Evolutionary conservation across 2,888 invertebrate genomes (phyloP), one percentile per base, ranked within the genome.

Genomic region (Eristalis arbustorum): DNA sequence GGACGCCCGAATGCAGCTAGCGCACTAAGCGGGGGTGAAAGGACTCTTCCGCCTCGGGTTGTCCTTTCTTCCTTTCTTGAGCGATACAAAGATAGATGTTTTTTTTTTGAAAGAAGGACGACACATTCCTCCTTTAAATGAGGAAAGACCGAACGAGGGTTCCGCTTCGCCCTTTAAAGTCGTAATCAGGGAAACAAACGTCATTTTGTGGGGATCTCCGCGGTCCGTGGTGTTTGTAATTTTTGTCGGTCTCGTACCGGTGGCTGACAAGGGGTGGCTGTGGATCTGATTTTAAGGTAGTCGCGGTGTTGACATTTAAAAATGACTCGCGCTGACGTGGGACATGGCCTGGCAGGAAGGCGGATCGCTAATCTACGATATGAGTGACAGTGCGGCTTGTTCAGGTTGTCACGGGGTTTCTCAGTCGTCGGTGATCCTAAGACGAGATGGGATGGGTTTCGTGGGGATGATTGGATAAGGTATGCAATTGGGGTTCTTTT

Each of bases 291-390:
- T 13, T 62, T 40, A 34, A 84, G 62, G 57, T 49, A 34, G 66
- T 66, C 42, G 75, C 69, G 64, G 85, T 74, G 77, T 73, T 85
- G 85, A 82, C 85, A 74, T 82, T 78, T 85, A 74, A 81, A 82
- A 85, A 85, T 82, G 69, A 82, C 68, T 85, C 76, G 61, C n/a
- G 64, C 81, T 81, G 73, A 68, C 66, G 69, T 34, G 72, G 62
- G 79, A 40, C 14, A 59, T 56, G 56, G 59, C 31, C 31, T 31
- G 31, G 31, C 31, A 31, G 10, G 37, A 18, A 28, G 37, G 31
- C 23, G 73, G 77, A 81, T 81, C 81, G 76, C 77, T 81, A 85
- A 85, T 85, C 85, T 85, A 73, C 64, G 62, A 67, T 61, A 18
- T 85, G 81, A 81, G 69, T 85, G 82, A 85, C 85, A 74, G 85